Percentiles rank a stretch among this genome's conserved stretches.
Conservation (phyloP, 2,888 invertebrate species). For the Cynaeus angustus region DNA sequence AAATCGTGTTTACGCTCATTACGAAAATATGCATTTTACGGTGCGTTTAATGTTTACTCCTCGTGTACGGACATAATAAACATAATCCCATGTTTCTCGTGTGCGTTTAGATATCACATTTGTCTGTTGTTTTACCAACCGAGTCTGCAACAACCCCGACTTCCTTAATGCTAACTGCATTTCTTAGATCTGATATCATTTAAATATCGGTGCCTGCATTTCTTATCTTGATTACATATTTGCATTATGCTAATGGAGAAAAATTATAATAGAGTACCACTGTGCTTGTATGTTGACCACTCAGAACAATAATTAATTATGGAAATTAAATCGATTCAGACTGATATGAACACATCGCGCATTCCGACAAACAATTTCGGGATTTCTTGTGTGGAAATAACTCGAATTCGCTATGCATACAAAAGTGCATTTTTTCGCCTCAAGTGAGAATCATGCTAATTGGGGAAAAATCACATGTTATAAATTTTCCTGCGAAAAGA, state of each 20-base stretch:
- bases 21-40: slow-evolving; percentile 33
- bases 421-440: slow-evolving; percentile 9
- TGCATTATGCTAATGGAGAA: slow-evolving; percentile 41
- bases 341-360: neutral
- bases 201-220: slow-evolving; percentile 43
- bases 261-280: slow-evolving; percentile 34
- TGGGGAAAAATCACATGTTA: slow-evolving; percentile 17
- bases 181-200: slow-evolving; percentile 48
- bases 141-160: slow-evolving; percentile 56
- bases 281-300: slow-evolving; percentile 27
- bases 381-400: neutral
- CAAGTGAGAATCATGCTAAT: slow-evolving; percentile 29
- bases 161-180: slow-evolving; percentile 53
- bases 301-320: slow-evolving; percentile 44
- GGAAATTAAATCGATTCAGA: slow-evolving; percentile 27
- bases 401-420: slow-evolving; percentile 5
- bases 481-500: slow-evolving; percentile 9
- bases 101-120: slow-evolving; percentile 58
- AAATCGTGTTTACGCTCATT: neutral
- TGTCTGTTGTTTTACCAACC: slow-evolving; percentile 56
- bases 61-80: slow-evolving; percentile 51
- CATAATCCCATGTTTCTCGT: slow-evolving; percentile 47
- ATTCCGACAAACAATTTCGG: neutral
- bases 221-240: slow-evolving; percentile 38
- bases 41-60: slow-evolving; percentile 47